These are phyloP conservation scores for Nansenia antarctica DNA, from an alignment of 2,113 vertebrate genomes.

Conservation along the genomic window DNA sequence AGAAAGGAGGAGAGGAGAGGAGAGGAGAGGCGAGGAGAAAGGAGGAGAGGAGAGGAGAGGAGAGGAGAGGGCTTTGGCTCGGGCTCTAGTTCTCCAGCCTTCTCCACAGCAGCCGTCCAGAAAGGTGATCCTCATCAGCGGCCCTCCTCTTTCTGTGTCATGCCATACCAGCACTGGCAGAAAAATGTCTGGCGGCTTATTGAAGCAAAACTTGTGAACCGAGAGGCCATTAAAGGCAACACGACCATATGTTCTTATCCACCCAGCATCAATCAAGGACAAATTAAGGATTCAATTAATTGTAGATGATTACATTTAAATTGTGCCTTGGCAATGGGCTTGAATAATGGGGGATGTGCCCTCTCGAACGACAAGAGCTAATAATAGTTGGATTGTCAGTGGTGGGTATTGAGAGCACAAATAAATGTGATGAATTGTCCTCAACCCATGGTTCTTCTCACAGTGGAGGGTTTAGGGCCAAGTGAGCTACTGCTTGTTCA, in stretches of 20 bases:
- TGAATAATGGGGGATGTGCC: constrained; percentile 15
- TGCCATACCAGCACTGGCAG: constrained; percentile 24
- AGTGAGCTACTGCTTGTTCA: not conserved
- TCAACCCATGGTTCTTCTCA: not conserved
- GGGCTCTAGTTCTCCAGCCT: constrained; percentile 34
- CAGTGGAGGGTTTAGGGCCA: not conserved
- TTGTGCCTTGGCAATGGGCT: constrained; percentile 1
- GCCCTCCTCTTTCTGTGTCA: constrained; percentile 40
- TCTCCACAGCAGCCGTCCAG: constrained; percentile 8
- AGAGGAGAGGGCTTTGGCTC: constrained; percentile 33
- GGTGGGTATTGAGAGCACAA: not conserved
- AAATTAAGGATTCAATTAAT: constrained; percentile 51
- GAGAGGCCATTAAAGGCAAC: constrained; percentile 28
- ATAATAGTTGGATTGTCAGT: constrained; percentile 1
- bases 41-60: constrained; percentile 32
- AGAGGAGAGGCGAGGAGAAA: constrained; percentile 28
- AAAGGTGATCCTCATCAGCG: constrained; percentile 60
- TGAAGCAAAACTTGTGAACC: constrained; percentile 38
- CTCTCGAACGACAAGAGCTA: not conserved
- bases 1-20: too few species aligned
- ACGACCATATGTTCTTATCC: constrained; percentile 39
- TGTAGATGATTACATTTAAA: constrained; percentile 19
- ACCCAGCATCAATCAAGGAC: constrained; percentile 43
- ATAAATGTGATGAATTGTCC: not conserved
- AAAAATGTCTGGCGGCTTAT: constrained; percentile 38